phyloP scores from a whole-genome alignment of 2,113 vertebrate species.

The Lophotis ruficrista region DNA sequence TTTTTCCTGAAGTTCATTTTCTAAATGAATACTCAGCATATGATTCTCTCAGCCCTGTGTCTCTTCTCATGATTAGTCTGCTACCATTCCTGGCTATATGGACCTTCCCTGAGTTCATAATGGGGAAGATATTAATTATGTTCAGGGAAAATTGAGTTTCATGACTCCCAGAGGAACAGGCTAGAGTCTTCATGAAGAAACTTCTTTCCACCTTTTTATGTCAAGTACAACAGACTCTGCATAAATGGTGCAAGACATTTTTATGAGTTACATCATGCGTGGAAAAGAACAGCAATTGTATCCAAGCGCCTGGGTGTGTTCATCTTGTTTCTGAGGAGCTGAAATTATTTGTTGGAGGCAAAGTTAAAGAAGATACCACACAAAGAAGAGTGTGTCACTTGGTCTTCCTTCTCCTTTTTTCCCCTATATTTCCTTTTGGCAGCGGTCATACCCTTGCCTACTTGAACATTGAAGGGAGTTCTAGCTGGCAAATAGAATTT shows the following conservation, averaged over 20 bases:
- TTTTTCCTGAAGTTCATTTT: constrained; percentile 15
- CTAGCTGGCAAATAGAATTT: background rate
- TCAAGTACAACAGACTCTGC: constrained; percentile 22
- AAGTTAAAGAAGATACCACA: background rate
- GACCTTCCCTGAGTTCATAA: background rate
- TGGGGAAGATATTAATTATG: constrained; percentile 47
- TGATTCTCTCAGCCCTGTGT: background rate
- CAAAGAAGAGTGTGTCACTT: background rate
- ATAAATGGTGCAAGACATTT: constrained; percentile 55
- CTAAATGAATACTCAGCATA: background rate
- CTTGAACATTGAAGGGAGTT: background rate
- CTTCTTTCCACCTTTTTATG: constrained; percentile 39
- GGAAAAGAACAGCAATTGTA: constrained; percentile 13
- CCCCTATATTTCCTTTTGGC: background rate
- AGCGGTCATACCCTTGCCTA: background rate
- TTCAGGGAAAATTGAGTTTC: constrained; percentile 44
- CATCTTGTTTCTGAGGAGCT: constrained; percentile 32
- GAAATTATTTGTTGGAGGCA: background rate
- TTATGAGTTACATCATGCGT: constrained; percentile 33
- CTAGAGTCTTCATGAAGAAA: constrained; percentile 2
- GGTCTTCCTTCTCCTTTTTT: background rate
- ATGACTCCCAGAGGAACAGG: background rate
- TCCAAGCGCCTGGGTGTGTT: background rate
- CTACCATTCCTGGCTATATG: background rate
- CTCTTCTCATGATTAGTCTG: background rate